phyloP scores from a whole-genome alignment of 2,797 vertebrate species.

The Benthosema pterotum region DNA sequence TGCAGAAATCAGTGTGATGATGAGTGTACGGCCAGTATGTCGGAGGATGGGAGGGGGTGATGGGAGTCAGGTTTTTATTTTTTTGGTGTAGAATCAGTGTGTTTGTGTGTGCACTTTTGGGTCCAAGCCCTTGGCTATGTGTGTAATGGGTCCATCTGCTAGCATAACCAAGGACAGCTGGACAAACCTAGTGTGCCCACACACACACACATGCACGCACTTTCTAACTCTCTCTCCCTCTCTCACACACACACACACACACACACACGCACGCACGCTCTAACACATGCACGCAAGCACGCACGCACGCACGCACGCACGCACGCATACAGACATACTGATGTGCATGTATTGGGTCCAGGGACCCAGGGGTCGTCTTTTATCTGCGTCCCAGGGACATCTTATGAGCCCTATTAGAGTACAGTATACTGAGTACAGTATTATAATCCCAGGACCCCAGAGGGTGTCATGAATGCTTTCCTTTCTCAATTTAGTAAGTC shows the following conservation, averaged over 20 bases:
- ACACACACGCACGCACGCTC: constrained; percentile 18
- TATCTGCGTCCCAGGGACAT: too few relatives aligned
- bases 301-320: constrained; percentile 14
- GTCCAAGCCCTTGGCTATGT: constrained; percentile 46
- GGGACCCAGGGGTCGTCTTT: too few relatives aligned
- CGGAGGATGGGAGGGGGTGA: constrained; percentile 9
- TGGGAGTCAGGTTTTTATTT: constrained; percentile 6
- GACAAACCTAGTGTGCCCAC: constrained; percentile 23
- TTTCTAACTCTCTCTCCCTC: too few relatives aligned
- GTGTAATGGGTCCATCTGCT: constrained; percentile 62
- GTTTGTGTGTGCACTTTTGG: constrained; percentile 14
- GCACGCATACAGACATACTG: constrained; percentile 13
- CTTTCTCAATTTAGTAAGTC: too few relatives aligned
- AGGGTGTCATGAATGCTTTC: too few relatives aligned
- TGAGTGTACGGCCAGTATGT: constrained; percentile 23
- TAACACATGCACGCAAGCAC: constrained; percentile 12
- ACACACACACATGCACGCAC: constrained; percentile 14
- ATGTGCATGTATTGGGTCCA: too few relatives aligned
- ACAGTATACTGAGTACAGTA: too few relatives aligned
- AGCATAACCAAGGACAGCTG: constrained; percentile 43
- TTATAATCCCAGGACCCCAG: too few relatives aligned
- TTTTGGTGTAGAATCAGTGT: too few relatives aligned
- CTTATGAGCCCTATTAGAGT: too few relatives aligned
- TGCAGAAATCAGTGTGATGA: too few relatives aligned
- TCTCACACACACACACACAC: constrained; percentile 20